A percentile compares a stretch with the other conserved stretches of the same genome.
These are phyloP conservation scores for Ophonus ardosiacus DNA, from an alignment of 2,888 invertebrate genomes.

Conservation along the genomic window DNA sequence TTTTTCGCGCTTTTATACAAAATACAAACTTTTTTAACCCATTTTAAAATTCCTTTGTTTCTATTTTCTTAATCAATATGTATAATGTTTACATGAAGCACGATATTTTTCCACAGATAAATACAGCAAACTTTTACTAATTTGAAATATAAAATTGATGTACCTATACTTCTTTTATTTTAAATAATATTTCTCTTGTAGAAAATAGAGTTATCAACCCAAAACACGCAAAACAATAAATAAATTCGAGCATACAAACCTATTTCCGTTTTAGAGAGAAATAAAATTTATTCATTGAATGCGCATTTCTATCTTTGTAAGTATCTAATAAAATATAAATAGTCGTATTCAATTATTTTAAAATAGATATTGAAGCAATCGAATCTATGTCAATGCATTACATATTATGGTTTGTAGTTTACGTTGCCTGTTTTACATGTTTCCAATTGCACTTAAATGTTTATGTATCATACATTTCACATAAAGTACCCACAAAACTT, in stretches of 20 bases:
- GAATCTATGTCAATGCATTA: slow-evolving; percentile 33
- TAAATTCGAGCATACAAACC: slow-evolving; percentile 34
- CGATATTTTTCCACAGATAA: too few relatives aligned
- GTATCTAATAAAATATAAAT: slow-evolving; percentile 44
- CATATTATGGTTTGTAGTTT: slow-evolving; percentile 11
- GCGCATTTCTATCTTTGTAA: slow-evolving; percentile 20
- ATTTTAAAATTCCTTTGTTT: too few relatives aligned
- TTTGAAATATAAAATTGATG: too few relatives aligned
- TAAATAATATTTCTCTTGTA: not conserved
- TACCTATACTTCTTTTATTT: not conserved
- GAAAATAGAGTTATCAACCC: slow-evolving; percentile 37
- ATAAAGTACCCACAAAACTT: slow-evolving; percentile 18
- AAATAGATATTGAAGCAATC: slow-evolving; percentile 30
- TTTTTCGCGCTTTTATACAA: too few relatives aligned
- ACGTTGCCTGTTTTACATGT: slow-evolving; percentile 4
- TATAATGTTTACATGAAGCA: too few relatives aligned
- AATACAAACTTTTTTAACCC: too few relatives aligned
- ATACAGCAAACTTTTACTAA: too few relatives aligned
- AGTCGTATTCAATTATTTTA: slow-evolving; percentile 41
- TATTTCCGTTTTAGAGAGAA: slow-evolving; percentile 35
- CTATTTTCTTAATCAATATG: too few relatives aligned
- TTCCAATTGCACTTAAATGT: slow-evolving; percentile 5
- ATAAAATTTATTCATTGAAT: slow-evolving; percentile 44
- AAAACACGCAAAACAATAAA: slow-evolving; percentile 26
- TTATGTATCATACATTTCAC: slow-evolving; percentile 19